Conservation (phyloP, 2,113 vertebrate species). For the Kryptolebias marmoratus region DNA sequence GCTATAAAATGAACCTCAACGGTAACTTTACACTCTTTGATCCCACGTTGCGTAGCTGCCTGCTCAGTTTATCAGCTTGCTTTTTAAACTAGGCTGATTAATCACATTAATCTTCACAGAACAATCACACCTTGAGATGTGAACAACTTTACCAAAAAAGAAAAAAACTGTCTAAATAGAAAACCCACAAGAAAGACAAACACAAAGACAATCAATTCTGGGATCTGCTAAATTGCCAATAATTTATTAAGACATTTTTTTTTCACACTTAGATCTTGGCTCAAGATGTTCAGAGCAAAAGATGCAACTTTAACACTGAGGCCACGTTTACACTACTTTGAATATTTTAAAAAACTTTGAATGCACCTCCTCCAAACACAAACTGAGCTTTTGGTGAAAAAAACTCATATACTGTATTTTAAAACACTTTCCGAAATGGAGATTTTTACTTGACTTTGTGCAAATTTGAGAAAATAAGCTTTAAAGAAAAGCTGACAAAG, state of each 20-base stretch:
- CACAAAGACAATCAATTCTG: background rate
- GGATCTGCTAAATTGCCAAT: no score
- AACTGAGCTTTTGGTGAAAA: no score
- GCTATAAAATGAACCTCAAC: conserved; percentile 22
- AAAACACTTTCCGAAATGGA: no score
- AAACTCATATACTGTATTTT: no score
- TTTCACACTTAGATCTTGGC: background rate
- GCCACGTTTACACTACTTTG: no score
- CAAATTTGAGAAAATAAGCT: no score
- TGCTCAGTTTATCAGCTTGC: background rate
- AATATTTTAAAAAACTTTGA: no score
- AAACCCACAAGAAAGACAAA: background rate
- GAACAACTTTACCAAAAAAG: no score
- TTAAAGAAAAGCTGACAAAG: background rate
- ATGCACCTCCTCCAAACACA: no score
- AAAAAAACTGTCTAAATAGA: background rate
- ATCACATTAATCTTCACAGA: no score
- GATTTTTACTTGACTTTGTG: no score
- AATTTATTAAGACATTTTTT: background rate
- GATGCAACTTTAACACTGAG: no score
- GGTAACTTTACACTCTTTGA: conserved; percentile 37
- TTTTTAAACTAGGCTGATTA: conserved; percentile 12
- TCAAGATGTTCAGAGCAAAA: background rate
- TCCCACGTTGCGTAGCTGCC: background rate
- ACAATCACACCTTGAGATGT: background rate